Evolutionary conservation across 2,113 vertebrate species (phyloP), one percentile per base, ranked within the genome.

Genomic region (Burhinus oedicnemus): DNA sequence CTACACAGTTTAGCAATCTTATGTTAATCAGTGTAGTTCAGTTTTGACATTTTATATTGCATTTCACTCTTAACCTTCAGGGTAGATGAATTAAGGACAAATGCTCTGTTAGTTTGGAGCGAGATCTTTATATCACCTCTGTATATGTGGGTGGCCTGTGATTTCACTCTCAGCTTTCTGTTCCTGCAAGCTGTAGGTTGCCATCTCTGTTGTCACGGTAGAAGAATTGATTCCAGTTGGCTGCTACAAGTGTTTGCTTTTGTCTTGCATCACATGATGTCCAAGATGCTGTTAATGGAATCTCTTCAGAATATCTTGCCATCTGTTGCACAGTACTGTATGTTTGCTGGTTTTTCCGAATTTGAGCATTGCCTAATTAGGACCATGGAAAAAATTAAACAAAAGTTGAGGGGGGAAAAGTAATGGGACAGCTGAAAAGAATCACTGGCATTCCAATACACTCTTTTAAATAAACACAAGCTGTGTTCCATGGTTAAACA

Each of bases 401-500:
- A 91, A 66, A 84, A 80, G 38, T 94, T 91, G 36, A 57, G 80
- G 45, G 57, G 32, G 40, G 10, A 32, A 60, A 93, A 89, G 90
- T 89, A 95, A 51, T 68, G 60, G 70, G 91, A 92, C 94, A 97
- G 96, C 95, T 98, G 97, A 97, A 98, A 97, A 91, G 65, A 97
- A 96, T 97, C 97, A 96, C 61, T 94, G 12, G 25, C 88, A 92
- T 97, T 98, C 94, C 94, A 57, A 69, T 93, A 49, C 52, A 75
- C 54, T 91, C 78, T 94, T 93, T 93, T 83, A 98, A 97, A 97
- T 61, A 93, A 95, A 93, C 69, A 80, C 55, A 86, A 83, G 58
- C 71, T 93, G 85, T 95, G 66, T 86, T 81, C 71, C 36, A 15
- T 51, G 79, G 79, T 71, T 95, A 75, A 84, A 84, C 42, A 71